Percentiles rank a stretch among this genome's conserved stretches.
Conservation (phyloP, 2,888 invertebrate species). For the Acronicta psi region DNA sequence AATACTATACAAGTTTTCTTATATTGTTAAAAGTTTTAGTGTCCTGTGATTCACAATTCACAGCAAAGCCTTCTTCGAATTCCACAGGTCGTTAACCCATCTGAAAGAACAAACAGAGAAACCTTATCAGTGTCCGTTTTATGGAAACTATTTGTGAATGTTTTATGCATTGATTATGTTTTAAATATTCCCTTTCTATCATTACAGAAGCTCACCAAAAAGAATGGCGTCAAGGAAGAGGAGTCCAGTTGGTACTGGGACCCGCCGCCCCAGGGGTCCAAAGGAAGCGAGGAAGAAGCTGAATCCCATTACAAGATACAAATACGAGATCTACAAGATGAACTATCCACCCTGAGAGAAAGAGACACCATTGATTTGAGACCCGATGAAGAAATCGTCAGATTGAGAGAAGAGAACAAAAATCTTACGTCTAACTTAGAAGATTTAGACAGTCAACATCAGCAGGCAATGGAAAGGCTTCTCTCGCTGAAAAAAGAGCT, state of each 20-base stretch:
- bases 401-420: constrained; percentile 89
- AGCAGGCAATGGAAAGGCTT: constrained; percentile 90
- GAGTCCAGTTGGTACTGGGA: constrained; percentile 89
- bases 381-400: constrained; percentile 80
- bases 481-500: constrained; percentile 87
- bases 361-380: constrained; percentile 67
- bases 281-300: constrained; percentile 56
- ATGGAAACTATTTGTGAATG: constrained; percentile 9
- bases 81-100: constrained; percentile 18
- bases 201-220: constrained; percentile 81
- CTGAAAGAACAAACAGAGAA: constrained; percentile 23
- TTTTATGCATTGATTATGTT: neutral
- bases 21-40: too few relatives aligned
- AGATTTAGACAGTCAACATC: constrained; percentile 93
- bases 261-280: constrained; percentile 73
- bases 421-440: constrained; percentile 90
- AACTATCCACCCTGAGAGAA: constrained; percentile 80
- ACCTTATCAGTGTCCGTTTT: constrained; percentile 19
- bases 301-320: constrained; percentile 75
- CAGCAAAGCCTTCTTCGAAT: neutral
- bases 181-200: constrained; percentile 54
- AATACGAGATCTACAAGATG: constrained; percentile 77
- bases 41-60: too few relatives aligned
- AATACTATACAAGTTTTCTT: too few relatives aligned
- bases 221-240: constrained; percentile 84